Percentiles rank a stretch among this genome's conserved stretches.
Conservation (phyloP, 2,113 vertebrate species). For the Crotalus viridis region DNA sequence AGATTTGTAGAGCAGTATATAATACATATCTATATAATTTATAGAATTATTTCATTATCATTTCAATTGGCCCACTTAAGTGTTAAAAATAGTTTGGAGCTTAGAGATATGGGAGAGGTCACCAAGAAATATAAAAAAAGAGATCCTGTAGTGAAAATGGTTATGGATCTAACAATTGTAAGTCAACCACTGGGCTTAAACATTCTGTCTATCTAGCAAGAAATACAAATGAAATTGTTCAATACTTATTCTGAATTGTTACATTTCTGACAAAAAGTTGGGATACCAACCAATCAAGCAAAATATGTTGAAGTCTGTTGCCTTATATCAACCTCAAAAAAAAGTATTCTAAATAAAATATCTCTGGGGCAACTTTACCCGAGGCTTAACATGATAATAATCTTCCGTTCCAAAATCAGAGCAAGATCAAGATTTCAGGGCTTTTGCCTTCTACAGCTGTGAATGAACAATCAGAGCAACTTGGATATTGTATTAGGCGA, state of each 20-base stretch:
- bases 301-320: not conserved
- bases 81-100: not conserved
- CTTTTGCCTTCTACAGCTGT: not conserved
- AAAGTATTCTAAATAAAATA: not conserved
- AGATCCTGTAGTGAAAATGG: not conserved
- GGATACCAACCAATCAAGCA: not conserved
- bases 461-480: not conserved
- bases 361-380: not conserved
- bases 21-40: not conserved
- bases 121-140: not conserved
- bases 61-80: not conserved
- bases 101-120: too few species aligned
- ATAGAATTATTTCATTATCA: not conserved
- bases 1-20: not conserved
- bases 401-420: not conserved
- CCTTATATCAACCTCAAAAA: not conserved
- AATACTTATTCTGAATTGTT: not conserved
- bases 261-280: not conserved
- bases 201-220: not conserved
- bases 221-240: not conserved
- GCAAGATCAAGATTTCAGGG: not conserved
- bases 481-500: constrained; percentile 27
- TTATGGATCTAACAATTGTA: not conserved
- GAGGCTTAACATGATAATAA: not conserved
- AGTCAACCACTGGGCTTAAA: not conserved